Evolutionary conservation across 2,888 invertebrate genomes (phyloP).

Genomic region (Ectemnius lituratus): DNA sequence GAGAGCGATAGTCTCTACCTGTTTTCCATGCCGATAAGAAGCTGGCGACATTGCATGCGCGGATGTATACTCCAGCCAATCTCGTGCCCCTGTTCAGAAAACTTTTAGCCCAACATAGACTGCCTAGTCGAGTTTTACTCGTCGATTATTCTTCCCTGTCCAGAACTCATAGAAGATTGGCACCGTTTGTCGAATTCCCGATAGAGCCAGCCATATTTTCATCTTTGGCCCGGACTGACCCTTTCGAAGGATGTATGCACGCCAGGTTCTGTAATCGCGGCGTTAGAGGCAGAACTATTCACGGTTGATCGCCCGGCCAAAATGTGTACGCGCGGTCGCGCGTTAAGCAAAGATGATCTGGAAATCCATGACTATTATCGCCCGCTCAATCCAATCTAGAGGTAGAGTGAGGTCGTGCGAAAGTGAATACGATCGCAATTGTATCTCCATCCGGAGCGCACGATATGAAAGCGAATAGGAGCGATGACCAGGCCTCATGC

Average conservation of each 20-base stretch:
- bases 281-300: no score
- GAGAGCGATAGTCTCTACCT: conserved; percentile 35
- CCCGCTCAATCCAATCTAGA: background rate
- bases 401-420: background rate
- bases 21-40: conserved; percentile 51
- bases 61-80: conserved; percentile 34
- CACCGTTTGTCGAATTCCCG: no score
- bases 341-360: background rate
- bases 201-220: no score
- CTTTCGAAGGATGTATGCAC: no score
- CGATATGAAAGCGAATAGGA: conserved; percentile 34
- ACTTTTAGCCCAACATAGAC: background rate
- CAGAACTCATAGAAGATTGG: background rate
- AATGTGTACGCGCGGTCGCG: no score
- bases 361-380: background rate
- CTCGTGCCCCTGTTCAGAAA: conserved; percentile 11
- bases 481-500: conserved; percentile 14
- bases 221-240: no score
- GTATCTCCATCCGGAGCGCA: conserved; percentile 1
- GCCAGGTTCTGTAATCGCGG: no score
- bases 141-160: conserved; percentile 1
- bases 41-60: conserved; percentile 27
- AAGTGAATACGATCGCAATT: conserved; percentile 10
- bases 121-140: background rate
- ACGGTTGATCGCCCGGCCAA: no score